Conservation (phyloP, 92 coral and sea anemone species). For the Blastomussa wellsi region DNA sequence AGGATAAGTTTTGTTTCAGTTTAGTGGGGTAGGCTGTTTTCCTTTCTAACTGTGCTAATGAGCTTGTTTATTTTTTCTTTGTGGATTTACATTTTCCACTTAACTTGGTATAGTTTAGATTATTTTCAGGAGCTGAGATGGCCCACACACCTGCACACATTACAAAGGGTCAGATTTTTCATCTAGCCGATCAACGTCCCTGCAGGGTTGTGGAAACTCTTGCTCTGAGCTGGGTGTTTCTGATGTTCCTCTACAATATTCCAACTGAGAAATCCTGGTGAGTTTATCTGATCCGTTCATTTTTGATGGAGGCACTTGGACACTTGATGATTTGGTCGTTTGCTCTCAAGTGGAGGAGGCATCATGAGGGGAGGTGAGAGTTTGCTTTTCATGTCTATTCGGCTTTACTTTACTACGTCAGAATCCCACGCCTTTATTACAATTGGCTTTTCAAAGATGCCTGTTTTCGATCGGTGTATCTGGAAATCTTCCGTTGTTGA, state of each 20-base stretch:
- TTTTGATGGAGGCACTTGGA: not conserved
- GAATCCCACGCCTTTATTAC: not conserved
- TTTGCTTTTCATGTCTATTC: not conserved
- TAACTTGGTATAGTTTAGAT: not conserved
- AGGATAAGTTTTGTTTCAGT: not conserved
- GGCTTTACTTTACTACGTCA: not conserved
- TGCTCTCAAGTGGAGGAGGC: conserved; percentile 1
- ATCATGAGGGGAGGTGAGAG: not conserved
- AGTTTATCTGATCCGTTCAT: not conserved
- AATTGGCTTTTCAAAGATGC: not conserved
- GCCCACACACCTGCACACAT: not conserved
- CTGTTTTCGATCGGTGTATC: not conserved
- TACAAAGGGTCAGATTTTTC: not conserved
- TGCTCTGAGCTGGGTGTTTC: not conserved
- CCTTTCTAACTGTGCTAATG: not conserved
- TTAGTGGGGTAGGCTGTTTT: not conserved
- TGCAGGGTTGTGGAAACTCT: conserved; percentile 3
- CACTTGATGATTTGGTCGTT: conserved; percentile 1
- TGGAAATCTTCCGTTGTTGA: not conserved
- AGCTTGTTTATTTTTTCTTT: not conserved
- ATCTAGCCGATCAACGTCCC: not conserved
- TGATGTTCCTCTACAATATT: not conserved
- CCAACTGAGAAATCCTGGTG: conserved; percentile 1
- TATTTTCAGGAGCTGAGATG: not conserved
- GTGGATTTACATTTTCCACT: not conserved